Conservation (phyloP, 2,113 vertebrate species). For the Sapayoa aenigma region DNA sequence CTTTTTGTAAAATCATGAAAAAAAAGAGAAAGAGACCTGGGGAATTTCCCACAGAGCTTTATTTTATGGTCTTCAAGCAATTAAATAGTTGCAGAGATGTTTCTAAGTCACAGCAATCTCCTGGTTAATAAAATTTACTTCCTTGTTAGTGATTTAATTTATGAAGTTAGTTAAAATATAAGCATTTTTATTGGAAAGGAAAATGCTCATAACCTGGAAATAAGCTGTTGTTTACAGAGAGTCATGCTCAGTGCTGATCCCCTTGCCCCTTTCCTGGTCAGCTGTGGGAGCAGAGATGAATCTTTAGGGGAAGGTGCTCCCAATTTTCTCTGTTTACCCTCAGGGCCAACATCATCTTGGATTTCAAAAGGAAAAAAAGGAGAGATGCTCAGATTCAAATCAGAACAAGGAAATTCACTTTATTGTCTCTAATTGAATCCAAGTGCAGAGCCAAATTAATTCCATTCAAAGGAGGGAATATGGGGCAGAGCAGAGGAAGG, state of each 20-base stretch:
- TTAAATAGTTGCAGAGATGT: background rate
- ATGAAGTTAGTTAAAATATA: background rate
- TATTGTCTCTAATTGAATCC: background rate
- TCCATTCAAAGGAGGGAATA: background rate
- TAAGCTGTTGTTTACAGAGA: background rate
- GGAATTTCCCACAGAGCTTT: slow-evolving; percentile 37
- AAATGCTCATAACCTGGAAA: background rate
- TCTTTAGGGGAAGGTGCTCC: background rate
- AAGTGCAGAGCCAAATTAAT: background rate
- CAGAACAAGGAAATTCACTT: background rate
- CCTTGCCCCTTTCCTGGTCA: background rate
- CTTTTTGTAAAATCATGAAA: background rate
- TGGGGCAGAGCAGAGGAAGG: background rate
- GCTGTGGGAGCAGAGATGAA: background rate
- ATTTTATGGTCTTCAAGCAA: background rate
- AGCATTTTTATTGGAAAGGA: background rate
- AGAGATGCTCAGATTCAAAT: background rate
- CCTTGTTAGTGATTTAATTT: background rate
- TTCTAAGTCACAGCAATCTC: background rate
- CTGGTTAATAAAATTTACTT: background rate
- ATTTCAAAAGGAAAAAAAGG: background rate
- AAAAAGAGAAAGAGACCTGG: background rate
- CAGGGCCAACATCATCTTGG: background rate
- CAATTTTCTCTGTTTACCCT: background rate
- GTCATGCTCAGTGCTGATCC: background rate